These are phyloP conservation scores for Aselliscus stoliczkanus DNA, from an alignment of 2,797 vertebrate species.

Conservation along the genomic window DNA sequence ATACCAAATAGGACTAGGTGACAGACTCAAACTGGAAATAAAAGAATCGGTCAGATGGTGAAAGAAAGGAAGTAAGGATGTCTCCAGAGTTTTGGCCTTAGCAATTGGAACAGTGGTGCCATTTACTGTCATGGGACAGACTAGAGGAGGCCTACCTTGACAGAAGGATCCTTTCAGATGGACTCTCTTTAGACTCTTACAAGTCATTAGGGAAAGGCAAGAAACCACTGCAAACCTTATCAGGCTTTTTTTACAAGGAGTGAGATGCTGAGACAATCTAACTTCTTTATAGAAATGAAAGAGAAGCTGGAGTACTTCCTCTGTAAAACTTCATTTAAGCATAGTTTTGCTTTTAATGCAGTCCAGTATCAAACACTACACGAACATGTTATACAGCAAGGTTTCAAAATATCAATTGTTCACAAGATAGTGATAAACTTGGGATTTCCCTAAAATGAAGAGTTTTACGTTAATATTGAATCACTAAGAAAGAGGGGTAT, in stretches of 20 bases:
- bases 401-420: slow-evolving; percentile 20
- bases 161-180: slow-evolving; percentile 10
- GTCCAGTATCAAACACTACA: not conserved
- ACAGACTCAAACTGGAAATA: not conserved
- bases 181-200: not conserved
- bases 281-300: slow-evolving; percentile 43
- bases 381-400: not conserved
- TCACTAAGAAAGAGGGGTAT: not conserved
- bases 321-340: slow-evolving; percentile 21
- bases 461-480: slow-evolving; percentile 31
- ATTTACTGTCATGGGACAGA: not conserved
- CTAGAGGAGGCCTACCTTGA: not conserved
- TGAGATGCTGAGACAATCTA: slow-evolving; percentile 27
- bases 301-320: slow-evolving; percentile 31
- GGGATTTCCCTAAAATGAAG: not conserved
- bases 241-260: not conserved
- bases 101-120: not conserved
- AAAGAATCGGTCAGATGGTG: not conserved
- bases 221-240: slow-evolving; percentile 27
- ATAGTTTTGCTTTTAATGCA: not conserved
- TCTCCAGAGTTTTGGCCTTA: not conserved
- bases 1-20: not conserved
- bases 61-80: not conserved
- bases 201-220: slow-evolving; percentile 25
- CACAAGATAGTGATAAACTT: slow-evolving; percentile 11